phyloP scores from a whole-genome alignment of 1,140 invertebrate species.

The Drosophila chauvacae region DNA sequence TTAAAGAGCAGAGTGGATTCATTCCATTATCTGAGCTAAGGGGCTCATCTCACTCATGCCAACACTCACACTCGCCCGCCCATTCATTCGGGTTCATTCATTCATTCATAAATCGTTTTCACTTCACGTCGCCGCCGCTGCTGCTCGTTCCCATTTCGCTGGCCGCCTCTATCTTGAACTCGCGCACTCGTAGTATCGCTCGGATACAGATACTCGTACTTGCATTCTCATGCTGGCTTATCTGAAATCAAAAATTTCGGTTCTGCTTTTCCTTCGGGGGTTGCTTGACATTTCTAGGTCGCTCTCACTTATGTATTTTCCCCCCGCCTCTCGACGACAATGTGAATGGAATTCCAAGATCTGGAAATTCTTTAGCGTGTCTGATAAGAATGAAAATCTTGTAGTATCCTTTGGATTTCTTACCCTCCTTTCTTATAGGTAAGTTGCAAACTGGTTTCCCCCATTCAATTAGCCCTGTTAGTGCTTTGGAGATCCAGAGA shows the following conservation, averaged over 20 bases:
- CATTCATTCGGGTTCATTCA: slow-evolving; percentile 47
- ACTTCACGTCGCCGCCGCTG: slow-evolving; percentile 21
- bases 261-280: slow-evolving; percentile 15
- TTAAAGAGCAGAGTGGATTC: slow-evolving; percentile 39
- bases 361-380: slow-evolving; percentile 39
- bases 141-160: slow-evolving; percentile 45
- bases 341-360: slow-evolving; percentile 37
- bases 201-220: slow-evolving; percentile 47
- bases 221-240: slow-evolving; percentile 50
- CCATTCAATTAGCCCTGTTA: slow-evolving; percentile 17
- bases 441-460: slow-evolving; percentile 37
- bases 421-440: slow-evolving; percentile 21
- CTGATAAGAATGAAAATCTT: slow-evolving; percentile 46
- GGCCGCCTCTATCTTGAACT: slow-evolving; percentile 53
- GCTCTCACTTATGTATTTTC: slow-evolving; percentile 17
- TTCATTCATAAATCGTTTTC: slow-evolving; percentile 68
- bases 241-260: slow-evolving; percentile 48
- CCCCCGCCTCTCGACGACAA: background rate
- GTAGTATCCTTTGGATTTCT: background rate
- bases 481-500: slow-evolving; percentile 5
- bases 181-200: slow-evolving; percentile 51
- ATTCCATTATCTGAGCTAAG: slow-evolving; percentile 61
- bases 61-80: slow-evolving; percentile 12
- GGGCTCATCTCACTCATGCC: slow-evolving; percentile 53
- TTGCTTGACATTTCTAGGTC: slow-evolving; percentile 43